Base-by-base conservation (phyloP, 1,140 invertebrate species). In the Temnothorax nylanderi region DNA sequence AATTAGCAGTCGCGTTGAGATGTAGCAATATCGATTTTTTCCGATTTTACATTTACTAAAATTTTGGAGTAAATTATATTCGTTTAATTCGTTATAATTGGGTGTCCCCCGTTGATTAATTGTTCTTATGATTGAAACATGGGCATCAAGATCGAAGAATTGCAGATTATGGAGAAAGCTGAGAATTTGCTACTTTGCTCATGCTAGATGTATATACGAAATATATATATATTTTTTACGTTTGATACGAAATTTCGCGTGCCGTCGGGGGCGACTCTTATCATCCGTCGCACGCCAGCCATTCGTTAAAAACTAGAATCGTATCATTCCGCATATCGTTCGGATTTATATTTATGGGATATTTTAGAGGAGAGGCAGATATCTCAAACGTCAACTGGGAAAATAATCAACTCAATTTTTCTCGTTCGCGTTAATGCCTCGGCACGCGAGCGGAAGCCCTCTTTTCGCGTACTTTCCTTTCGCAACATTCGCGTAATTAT, bases 161-260 rank as follows among this genome's bases (percentile, higher is more conserved):
- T 47, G 16, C 60, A 26, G 65, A 65, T 74, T 72, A 72, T 34
- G 26, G 18, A 47, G 8, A 74, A 47, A 47, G 2, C n/a, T 44
- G 8, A 21, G 54, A 49, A 26, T 56, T 84, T 8, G 6, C 51
- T 18, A 58, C 32, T 56, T 72, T 41, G 13, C 51, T 86, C 49
- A 8, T 49, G 58, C 62, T 64, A 60, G 11, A 5, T 49, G 16
- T 34, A 10, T n/a, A 41, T 32, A 26, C 26, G 16, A 54, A 54
- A 54, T 6, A 58, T 69, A 26, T 26, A 26, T 26, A 26, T 41
- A 37, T 80, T n/a, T 85, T 67, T 47, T 41, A 64, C 49, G 7
- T 84, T 44, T 75, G 34, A 72, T 81, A 69, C 47, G n/a, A 84
- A 84, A 56, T 75, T 75, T 84, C 51, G 69, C 80, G 69, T 84